Percentiles rank a stretch among this genome's conserved stretches.
Conservation (phyloP, 1,140 invertebrate genomes). For the Drosophila serrata region DNA sequence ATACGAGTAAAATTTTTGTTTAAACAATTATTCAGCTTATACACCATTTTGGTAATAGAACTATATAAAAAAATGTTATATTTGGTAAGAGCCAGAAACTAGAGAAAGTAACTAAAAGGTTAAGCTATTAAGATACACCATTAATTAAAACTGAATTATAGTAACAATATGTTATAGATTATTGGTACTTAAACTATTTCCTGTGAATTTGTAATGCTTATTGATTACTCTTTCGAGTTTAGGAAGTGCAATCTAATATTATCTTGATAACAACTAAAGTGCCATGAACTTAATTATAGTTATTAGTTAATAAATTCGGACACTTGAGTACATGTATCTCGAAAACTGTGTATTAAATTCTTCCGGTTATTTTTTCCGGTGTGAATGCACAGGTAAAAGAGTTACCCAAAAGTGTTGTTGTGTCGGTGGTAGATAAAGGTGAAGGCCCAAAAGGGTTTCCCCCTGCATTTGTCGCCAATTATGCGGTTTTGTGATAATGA, state of each 20-base stretch:
- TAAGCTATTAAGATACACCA: background rate
- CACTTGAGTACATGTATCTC: background rate
- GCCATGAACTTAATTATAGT: background rate
- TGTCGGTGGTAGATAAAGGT: slow-evolving; percentile 13
- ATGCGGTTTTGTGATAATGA: slow-evolving; percentile 84
- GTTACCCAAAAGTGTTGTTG: background rate
- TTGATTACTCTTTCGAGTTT: too few relatives aligned
- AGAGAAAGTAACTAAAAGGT: too few relatives aligned
- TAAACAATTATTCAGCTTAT: too few relatives aligned
- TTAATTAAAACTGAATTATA: background rate
- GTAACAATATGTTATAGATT: background rate
- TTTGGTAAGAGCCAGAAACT: too few relatives aligned
- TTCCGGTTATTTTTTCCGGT: slow-evolving; percentile 30
- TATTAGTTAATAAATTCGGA: background rate
- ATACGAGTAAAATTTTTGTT: too few relatives aligned
- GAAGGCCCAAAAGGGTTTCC: slow-evolving; percentile 30
- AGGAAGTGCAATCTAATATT: background rate
- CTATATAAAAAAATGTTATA: too few relatives aligned
- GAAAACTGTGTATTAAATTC: background rate
- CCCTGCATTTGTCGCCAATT: slow-evolving; percentile 79
- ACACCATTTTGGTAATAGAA: too few relatives aligned
- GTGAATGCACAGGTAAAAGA: slow-evolving; percentile 7
- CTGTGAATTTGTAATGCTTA: too few relatives aligned
- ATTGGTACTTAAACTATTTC: background rate
- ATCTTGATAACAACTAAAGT: background rate